Percentiles rank a stretch among this genome's conserved stretches.
Conservation (phyloP, 1,140 invertebrate genomes). For the Oreohelix idahoensis region DNA sequence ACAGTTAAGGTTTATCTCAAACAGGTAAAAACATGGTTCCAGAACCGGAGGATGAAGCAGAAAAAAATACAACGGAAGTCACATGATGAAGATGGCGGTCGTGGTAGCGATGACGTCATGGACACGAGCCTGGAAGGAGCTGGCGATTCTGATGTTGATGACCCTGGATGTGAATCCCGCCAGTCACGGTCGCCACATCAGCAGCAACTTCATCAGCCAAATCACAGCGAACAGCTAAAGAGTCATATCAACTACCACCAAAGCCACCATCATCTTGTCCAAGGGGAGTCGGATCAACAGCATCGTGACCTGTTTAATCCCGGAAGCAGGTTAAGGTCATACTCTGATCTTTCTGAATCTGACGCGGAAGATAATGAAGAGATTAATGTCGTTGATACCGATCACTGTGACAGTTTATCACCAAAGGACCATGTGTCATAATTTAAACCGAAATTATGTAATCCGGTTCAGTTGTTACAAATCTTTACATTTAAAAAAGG, state of each 20-base stretch:
- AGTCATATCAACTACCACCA: neutral
- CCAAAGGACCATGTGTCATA: neutral
- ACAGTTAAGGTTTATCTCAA: neutral
- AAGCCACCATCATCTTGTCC: constrained; percentile 28
- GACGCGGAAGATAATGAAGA: constrained; percentile 54
- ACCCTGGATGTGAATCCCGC: neutral
- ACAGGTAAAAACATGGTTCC: constrained; percentile 97
- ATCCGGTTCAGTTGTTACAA: too few relatives aligned
- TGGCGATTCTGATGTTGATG: constrained; percentile 42
- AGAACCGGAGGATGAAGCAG: constrained; percentile 97
- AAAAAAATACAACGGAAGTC: constrained; percentile 92
- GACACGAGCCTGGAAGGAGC: constrained; percentile 46
- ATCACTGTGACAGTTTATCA: constrained; percentile 39
- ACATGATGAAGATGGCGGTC: constrained; percentile 73
- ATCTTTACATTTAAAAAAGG: too few relatives aligned
- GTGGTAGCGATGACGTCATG: constrained; percentile 34
- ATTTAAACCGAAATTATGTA: neutral
- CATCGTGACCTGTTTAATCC: neutral
- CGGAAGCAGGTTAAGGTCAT: constrained; percentile 19
- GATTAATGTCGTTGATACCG: constrained; percentile 63
- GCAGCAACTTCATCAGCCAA: neutral
- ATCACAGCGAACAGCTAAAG: neutral
- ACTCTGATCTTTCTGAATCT: constrained; percentile 33
- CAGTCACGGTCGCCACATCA: neutral
- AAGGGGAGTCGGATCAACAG: neutral